Evolutionary conservation across 2,113 vertebrate species (phyloP).

Genomic region (Amblyornis subalaris): DNA sequence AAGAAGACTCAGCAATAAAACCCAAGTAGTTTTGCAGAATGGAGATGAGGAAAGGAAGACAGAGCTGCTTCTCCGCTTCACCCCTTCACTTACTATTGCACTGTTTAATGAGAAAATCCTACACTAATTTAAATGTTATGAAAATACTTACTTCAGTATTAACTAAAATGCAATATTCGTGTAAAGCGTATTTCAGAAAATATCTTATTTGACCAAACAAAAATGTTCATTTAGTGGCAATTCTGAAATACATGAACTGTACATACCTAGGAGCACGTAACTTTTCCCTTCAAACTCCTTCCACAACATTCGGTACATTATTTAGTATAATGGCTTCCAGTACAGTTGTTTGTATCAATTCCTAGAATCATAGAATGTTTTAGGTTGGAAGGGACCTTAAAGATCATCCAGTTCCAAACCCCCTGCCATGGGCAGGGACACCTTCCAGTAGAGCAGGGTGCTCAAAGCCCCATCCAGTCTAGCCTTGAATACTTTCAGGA

Average conservation of each 20-base stretch:
- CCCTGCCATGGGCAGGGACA: not conserved
- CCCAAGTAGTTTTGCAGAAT: not conserved
- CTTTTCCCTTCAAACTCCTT: not conserved
- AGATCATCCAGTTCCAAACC: not conserved
- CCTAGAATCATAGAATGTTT: not conserved
- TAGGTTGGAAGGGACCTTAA: not conserved
- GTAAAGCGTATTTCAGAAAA: not conserved
- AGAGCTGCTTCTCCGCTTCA: not conserved
- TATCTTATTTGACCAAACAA: not conserved
- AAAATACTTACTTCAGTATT: not conserved
- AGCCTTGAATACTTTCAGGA: not conserved
- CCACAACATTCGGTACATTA: not conserved
- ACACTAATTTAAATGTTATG: not conserved
- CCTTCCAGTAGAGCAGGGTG: not conserved
- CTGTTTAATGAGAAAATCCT: not conserved
- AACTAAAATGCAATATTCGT: not conserved
- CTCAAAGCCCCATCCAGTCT: not conserved
- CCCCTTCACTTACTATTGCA: not conserved
- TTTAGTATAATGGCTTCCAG: not conserved
- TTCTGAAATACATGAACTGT: not conserved
- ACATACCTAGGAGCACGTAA: not conserved
- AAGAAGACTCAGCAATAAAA: not conserved
- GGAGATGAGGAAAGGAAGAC: not conserved
- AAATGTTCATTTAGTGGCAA: not conserved
- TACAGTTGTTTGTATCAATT: not conserved